Evolutionary conservation across 2,113 vertebrate genomes (phyloP), one percentile per base, ranked within the genome.

Genomic region (Archilochus colubris): DNA sequence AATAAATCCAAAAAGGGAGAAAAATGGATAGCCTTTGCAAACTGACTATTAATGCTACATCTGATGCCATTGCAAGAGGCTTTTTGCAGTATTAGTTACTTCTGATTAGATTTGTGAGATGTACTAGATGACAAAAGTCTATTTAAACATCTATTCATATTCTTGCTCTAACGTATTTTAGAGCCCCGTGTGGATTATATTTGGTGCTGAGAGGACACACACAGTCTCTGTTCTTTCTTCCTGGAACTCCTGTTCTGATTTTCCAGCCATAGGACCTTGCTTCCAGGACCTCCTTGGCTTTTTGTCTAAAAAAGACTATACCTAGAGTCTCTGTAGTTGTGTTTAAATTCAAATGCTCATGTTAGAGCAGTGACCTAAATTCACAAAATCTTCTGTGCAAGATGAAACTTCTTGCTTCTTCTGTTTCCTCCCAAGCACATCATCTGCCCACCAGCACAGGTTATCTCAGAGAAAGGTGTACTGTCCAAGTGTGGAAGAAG

Each of bases 41-140:
- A 90, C 48, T 59, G 61, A 75, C 79, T 88, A 40, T 48, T 55
- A 63, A 78, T 86, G 53, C 57, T 64, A 33, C 50, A 57, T 90
- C 43, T 84, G 83, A 88, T 94, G 62, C 46, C 61, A 21, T 2
- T 67, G n/a, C 50, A 88, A 4, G 33, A 85, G 61, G 50, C 90
- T 86, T 88, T 86, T 87, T 91, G 69, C 38, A 27, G 69, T 88
- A 63, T 94, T 86, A 64, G 36, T 94, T 94, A 46, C 87, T 86
- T 91, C 31, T 94, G 66, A 95, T 95, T 91, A 78, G 85, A 95
- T 96, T 96, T 94, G 64, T 43, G 25, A 48, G 67, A 86, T 86
- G 22, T 44, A 82, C 80, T 94, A 59, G 76, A 93, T 86, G 53
- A 64, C 68, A 91, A 75, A 73, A 90, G 87, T 86, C 66, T 94